Percentiles rank a stretch among this genome's conserved stretches.
Conservation (phyloP, 1,140 invertebrate genomes). For the Drosophila guanche region DNA sequence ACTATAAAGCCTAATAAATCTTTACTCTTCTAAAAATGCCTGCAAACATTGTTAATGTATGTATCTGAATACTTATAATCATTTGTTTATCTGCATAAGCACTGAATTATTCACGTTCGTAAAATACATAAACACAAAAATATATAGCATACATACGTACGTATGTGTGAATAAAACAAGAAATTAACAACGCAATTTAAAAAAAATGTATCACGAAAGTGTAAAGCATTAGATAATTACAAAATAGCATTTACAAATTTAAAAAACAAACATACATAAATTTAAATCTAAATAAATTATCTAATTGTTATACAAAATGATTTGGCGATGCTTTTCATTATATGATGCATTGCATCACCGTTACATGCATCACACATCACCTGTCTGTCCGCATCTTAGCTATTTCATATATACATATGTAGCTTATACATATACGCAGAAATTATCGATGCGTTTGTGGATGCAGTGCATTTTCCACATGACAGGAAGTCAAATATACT, state of each 20-base stretch:
- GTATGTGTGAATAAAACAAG: constrained; percentile 13
- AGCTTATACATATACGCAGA: no score
- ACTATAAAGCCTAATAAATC: background rate
- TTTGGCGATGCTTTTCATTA: constrained; percentile 8
- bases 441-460: no score
- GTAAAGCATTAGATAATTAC: constrained; percentile 46
- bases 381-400: background rate
- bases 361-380: background rate
- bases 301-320: constrained; percentile 51
- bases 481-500: constrained; percentile 8
- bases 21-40: constrained; percentile 3
- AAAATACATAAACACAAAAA: constrained; percentile 11
- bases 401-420: no score
- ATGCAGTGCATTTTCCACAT: background rate
- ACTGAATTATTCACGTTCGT: constrained; percentile 5
- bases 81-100: constrained; percentile 11
- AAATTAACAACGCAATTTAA: constrained; percentile 22
- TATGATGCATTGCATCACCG: background rate
- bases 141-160: background rate
- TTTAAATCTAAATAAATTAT: constrained; percentile 37
- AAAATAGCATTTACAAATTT: constrained; percentile 48
- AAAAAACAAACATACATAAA: constrained; percentile 26
- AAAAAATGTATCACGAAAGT: constrained; percentile 28
- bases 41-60: constrained; percentile 10
- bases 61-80: constrained; percentile 7